These are phyloP conservation scores for Myoxocephalus aenaeus DNA, from an alignment of 2,797 vertebrate genomes.

Conservation along the genomic window DNA sequence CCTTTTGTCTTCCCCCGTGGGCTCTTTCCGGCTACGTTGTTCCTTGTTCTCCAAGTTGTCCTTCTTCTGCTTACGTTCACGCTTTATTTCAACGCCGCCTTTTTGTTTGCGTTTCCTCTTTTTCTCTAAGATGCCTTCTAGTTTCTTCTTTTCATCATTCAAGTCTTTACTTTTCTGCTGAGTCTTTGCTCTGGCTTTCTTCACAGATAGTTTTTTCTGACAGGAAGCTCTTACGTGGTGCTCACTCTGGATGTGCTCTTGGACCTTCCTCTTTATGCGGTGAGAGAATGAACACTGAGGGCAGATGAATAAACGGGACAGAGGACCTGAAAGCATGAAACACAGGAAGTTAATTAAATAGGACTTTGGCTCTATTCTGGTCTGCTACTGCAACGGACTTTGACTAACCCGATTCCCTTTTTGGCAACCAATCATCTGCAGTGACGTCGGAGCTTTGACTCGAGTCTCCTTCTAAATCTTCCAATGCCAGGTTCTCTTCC, in stretches of 20 bases:
- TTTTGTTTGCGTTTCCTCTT: constrained; percentile 31
- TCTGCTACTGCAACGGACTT: neutral
- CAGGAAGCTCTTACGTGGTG: neutral
- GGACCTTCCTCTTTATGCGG: constrained; percentile 52
- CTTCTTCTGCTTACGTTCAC: constrained; percentile 37
- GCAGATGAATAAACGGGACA: constrained; percentile 60
- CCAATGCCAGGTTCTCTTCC: constrained; percentile 29
- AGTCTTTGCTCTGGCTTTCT: constrained; percentile 21
- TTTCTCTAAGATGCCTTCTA: neutral
- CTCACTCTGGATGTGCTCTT: constrained; percentile 60
- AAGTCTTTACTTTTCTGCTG: constrained; percentile 11
- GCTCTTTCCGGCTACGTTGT: constrained; percentile 11
- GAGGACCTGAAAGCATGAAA: constrained; percentile 42
- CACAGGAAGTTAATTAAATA: neutral
- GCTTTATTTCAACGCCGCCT: constrained; percentile 17
- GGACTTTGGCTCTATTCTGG: neutral
- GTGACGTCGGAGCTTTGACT: constrained; percentile 39
- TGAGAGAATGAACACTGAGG: constrained; percentile 64
- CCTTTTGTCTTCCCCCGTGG: constrained; percentile 56
- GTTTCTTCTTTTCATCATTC: constrained; percentile 19
- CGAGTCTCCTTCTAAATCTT: constrained; percentile 48
- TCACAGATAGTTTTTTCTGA: neutral
- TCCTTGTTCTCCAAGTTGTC: constrained; percentile 59
- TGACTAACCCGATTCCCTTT: constrained; percentile 59
- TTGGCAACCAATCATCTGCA: constrained; percentile 50